Base-by-base conservation (phyloP, 37 sponge, comb jelly and placozoan genomes). In the Cliona cf. orientalis region DNA sequence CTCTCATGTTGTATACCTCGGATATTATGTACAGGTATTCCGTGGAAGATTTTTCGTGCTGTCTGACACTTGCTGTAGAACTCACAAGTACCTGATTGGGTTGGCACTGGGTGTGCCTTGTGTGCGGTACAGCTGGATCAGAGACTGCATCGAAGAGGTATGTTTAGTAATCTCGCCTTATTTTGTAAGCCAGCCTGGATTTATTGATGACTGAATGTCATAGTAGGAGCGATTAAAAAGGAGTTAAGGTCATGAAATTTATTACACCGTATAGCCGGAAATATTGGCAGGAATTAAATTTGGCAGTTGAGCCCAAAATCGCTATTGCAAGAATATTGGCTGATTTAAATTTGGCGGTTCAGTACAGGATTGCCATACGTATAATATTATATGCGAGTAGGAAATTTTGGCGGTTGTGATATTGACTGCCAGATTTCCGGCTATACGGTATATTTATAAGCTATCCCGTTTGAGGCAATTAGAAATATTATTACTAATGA, bases 71-170 rank as follows among this genome's bases (percentile, higher is more conserved):
- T 74, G 39, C 43, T 86, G 91, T 42, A 45, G 84, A 0, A 91
- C 87, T 42, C 37, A 46, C 33, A 91, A 91, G 63, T 91, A 84
- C 49, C 87, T 91, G 31, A 17, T 78, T 0, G 82, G 75, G 4
- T 49, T 91, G 66, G 91, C 91, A 17, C 71, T 75, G 55, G 87
- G 79, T 6, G 29, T 91, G 12, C 91, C 91, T 17, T 86, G 87
- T 76, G 58, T 91, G 6, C 74, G 79, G 11, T 84, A 86, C 69
- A 6, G 17, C 36, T 86, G 87, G 87, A 44, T 91, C 2, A 49
- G 12, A 1, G 83, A 86, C 39, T 86, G 83, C 34, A 76, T 72
- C 6, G n/a, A 70, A 19, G 53, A 86, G 87, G 91, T 91, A 31
- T 28, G 82, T 31, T 45, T 44, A 21, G 28, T 66, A 5, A 28